These are phyloP conservation scores for Dione juno DNA, from an alignment of 2,888 invertebrate genomes.

Conservation along the genomic window DNA sequence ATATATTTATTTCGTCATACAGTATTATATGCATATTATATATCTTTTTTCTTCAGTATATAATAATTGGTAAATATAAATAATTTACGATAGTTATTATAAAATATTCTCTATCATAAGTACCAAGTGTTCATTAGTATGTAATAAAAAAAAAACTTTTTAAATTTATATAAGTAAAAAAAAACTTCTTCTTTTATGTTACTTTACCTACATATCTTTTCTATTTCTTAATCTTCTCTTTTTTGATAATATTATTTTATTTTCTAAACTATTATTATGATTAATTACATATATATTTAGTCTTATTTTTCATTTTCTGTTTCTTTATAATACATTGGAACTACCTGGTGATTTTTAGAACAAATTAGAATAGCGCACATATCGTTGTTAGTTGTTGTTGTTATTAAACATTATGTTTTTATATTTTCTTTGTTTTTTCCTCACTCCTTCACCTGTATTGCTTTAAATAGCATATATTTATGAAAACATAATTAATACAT, in stretches of 20 bases:
- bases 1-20: too few relatives aligned
- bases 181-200: too few relatives aligned
- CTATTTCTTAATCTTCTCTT: background rate
- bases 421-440: constrained; percentile 43
- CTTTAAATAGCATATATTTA: too few relatives aligned
- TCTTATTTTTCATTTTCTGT: background rate
- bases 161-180: background rate
- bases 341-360: constrained; percentile 66
- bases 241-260: background rate
- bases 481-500: too few relatives aligned
- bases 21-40: too few relatives aligned
- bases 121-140: background rate
- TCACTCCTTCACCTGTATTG: background rate
- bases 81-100: too few relatives aligned
- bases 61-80: too few relatives aligned
- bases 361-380: constrained; percentile 55
- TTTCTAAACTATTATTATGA: background rate
- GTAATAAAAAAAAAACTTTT: background rate
- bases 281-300: background rate
- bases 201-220: background rate
- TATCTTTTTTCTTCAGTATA: too few relatives aligned
- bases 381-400: constrained; percentile 54
- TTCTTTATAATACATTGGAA: constrained; percentile 42
- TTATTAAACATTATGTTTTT: constrained; percentile 59
- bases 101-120: background rate